Conservation (phyloP, 2,888 invertebrate species). For the Saturnia japonica region DNA sequence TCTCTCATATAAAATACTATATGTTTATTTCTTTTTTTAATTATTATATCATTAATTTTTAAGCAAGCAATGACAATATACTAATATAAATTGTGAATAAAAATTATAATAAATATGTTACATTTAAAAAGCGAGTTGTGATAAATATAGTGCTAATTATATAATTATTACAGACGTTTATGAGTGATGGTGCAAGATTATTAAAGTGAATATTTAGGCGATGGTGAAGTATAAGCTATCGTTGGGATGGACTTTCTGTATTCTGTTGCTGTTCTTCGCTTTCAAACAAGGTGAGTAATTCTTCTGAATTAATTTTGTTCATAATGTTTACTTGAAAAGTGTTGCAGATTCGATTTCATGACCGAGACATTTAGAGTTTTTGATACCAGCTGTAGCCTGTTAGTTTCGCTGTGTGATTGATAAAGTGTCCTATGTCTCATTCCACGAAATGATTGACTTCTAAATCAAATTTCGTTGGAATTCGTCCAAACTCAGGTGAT, state of each 20-base stretch:
- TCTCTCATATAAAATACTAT: not conserved
- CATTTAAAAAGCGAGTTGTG: conserved; percentile 39
- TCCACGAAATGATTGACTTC: too few relatives aligned
- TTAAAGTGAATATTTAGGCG: conserved; percentile 49
- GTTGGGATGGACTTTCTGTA: conserved; percentile 51
- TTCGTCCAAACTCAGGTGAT: too few relatives aligned
- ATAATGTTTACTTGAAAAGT: too few relatives aligned
- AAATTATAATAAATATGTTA: conserved; percentile 28
- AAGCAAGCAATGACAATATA: conserved; percentile 35
- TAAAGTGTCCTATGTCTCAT: too few relatives aligned
- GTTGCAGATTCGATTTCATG: too few relatives aligned
- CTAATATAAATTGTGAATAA: conserved; percentile 28
- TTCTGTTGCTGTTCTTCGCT: conserved; percentile 49
- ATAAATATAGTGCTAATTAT: conserved; percentile 43
- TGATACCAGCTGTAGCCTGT: too few relatives aligned
- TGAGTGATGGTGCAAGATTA: conserved; percentile 53
- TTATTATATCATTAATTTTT: not conserved
- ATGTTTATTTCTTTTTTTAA: not conserved
- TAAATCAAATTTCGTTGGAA: too few relatives aligned
- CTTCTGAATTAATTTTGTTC: not conserved
- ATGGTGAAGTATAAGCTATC: conserved; percentile 55
- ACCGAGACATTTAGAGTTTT: too few relatives aligned
- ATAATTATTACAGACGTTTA: conserved; percentile 35
- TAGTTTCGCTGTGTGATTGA: too few relatives aligned
- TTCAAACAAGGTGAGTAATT: conserved; percentile 54